Base-by-base conservation (phyloP, 2,113 vertebrate species). In the Orcinus orca region DNA sequence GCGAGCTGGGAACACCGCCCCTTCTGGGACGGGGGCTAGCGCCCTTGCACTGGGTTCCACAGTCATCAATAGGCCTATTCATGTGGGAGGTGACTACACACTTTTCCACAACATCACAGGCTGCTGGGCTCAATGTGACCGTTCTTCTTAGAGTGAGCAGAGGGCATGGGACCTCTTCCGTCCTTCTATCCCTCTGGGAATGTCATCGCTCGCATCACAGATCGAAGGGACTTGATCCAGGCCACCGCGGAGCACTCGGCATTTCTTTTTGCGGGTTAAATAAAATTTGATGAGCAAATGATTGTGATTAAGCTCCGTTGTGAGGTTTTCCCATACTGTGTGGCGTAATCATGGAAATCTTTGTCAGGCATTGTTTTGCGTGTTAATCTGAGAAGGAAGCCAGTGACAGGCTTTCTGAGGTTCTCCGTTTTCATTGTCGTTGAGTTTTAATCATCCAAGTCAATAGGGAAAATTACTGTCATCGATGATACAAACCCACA, bases 291-390 rank as follows among this genome's bases (percentile, higher is more conserved):
- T 88, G 95, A 92, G 86, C 87, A 68, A 36, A 55, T 1, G 4
- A 23, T 38, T 47, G 44, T 67, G 93, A 91, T n/a, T 14, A 96
- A 82, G 90, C 76, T 83, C 67, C 67, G 50, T 88, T 79, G 76
- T 94, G 96, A 85, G 87, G 92, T 44, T 96, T 95, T 81, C 95
- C 76, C 87, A 77, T 38, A 14, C 38, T 67, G 31, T 11, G 11
- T 62, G 47, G 74, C 77, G 26, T 55, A 80, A 95, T 96, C 92
- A 55, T 62, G 73, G 88, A 71, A 81, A 77, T 96, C 85, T 93
- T 96, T 63, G 62, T 95, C 65, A 74, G 88, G 88, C 70, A 11
- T 83, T 76, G 63, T 81, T 97, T 97, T 95, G 95, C 84, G 8
- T 94, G 95, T 80, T 55, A 60, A 7, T 96, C 97, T 97, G 44